phyloP scores from a whole-genome alignment of 2,113 vertebrate genomes.

The Talpa occidentalis region DNA sequence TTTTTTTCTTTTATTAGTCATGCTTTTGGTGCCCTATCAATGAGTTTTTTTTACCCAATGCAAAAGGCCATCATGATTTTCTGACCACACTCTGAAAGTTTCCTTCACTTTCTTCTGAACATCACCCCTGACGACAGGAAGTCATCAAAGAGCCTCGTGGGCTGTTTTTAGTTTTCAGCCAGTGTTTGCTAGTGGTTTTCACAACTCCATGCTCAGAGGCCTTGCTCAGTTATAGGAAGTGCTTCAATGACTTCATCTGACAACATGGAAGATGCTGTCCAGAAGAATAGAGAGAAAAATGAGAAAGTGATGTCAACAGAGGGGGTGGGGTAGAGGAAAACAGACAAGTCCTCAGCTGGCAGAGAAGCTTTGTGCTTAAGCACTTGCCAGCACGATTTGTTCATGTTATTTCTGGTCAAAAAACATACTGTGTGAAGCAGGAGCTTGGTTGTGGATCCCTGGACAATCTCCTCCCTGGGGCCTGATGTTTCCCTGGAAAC shows the following conservation, averaged over 20 bases:
- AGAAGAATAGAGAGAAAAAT: constrained; percentile 2
- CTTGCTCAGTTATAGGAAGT: background rate
- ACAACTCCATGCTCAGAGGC: background rate
- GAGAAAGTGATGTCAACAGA: background rate
- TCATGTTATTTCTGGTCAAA: background rate
- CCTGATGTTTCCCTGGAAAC: background rate
- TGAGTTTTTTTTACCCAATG: background rate
- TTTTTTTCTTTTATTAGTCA: background rate
- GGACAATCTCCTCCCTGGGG: background rate
- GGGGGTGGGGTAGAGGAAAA: background rate
- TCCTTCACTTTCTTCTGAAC: background rate
- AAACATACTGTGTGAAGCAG: background rate
- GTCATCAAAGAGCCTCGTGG: background rate
- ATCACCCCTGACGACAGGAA: background rate
- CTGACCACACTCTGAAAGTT: background rate
- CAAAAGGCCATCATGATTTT: background rate
- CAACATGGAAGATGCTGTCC: background rate
- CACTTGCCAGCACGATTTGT: background rate
- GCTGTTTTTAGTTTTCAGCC: background rate
- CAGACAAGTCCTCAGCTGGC: background rate
- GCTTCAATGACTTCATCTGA: background rate
- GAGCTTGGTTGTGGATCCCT: background rate
- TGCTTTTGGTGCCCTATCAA: background rate
- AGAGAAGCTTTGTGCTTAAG: background rate
- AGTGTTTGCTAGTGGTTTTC: background rate